phyloP scores from a whole-genome alignment of 53 echinoderm and acorn worm genomes.

The Holothuria leucospilota region DNA sequence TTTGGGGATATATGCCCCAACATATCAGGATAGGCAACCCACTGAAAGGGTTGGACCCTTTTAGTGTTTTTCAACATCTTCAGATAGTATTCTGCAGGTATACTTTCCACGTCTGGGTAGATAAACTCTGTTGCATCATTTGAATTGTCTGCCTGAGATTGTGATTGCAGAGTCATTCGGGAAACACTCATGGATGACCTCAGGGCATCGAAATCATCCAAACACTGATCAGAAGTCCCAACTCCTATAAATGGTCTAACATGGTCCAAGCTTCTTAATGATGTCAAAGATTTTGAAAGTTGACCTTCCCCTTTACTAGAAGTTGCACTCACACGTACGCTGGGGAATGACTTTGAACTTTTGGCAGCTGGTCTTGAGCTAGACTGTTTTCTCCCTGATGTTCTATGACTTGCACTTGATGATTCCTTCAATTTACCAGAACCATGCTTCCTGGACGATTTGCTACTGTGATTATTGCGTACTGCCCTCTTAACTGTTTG shows the following conservation, averaged over 20 bases:
- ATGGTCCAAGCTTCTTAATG: conserved; percentile 52
- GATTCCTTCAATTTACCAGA: conserved; percentile 13
- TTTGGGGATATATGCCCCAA: conserved; percentile 72
- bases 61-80: conserved; percentile 78
- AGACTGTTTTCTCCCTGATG: conserved; percentile 29
- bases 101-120: conserved; percentile 62
- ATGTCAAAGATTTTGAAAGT: conserved; percentile 77
- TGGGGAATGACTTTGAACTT: conserved; percentile 62
- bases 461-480: background rate
- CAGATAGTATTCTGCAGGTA: conserved; percentile 77
- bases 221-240: conserved; percentile 30
- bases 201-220: conserved; percentile 61
- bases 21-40: conserved; percentile 87
- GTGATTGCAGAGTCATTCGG: conserved; percentile 75
- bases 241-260: conserved; percentile 39
- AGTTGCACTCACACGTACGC: conserved; percentile 52
- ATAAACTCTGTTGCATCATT: conserved; percentile 25
- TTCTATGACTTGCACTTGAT: conserved; percentile 13
- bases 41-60: conserved; percentile 75
- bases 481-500: background rate
- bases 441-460: conserved; percentile 10
- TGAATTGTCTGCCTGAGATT: conserved; percentile 32
- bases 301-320: conserved; percentile 69
- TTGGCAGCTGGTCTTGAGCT: conserved; percentile 63
- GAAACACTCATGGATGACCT: conserved; percentile 89